Evolutionary conservation across 2,888 invertebrate genomes (phyloP), one percentile per base, ranked within the genome.

Genomic region (Graphium colonna): DNA sequence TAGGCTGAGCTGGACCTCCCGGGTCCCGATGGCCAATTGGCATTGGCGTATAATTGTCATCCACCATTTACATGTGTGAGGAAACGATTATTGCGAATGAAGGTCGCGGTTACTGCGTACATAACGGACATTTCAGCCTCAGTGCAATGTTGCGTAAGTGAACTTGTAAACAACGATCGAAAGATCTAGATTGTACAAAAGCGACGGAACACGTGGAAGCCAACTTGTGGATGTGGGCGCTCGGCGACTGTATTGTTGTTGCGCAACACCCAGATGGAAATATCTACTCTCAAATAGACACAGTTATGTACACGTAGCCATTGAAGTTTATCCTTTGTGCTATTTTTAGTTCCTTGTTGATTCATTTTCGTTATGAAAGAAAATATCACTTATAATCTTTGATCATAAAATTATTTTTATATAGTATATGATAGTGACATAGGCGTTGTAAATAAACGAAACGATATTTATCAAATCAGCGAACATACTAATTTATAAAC

Each of bases 11-110:
- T 38, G 57, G 51, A 51, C 15, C 43, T 49, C 66, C 62, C 49
- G 67, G 61, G 57, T 70, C 49, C 64, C 57, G 69, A 71, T 73
- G 69, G 71, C 61, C 68, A 61, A 74, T 76, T 65, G 63, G 58
- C 64, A 70, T 65, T 60, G 62, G 65, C 70, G 21, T 2, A 21
- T 21, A 21, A 21, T 21, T 21, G 21, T 21, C 21, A 21, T 55
- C 54, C 51, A 54, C 42, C 43, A 44, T 55, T 51, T n/a, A 38
- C 40, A 50, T 47, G 26, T 55, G 42, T 40, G 43, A 31, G 54
- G 54, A 54, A 54, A 45, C 44, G 9, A 49, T 39, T 44, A 31
- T 33, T 33, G 31, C 38, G 16, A 39, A n/a, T 26, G 26, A 42
- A 54, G 45, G 49, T 50, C 49, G 44, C 21, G 44, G 38, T 48